Evolutionary conservation across 1,140 invertebrate genomes (phyloP), one percentile per base, ranked within the genome.

Genomic region (Scaptomyza montana): DNA sequence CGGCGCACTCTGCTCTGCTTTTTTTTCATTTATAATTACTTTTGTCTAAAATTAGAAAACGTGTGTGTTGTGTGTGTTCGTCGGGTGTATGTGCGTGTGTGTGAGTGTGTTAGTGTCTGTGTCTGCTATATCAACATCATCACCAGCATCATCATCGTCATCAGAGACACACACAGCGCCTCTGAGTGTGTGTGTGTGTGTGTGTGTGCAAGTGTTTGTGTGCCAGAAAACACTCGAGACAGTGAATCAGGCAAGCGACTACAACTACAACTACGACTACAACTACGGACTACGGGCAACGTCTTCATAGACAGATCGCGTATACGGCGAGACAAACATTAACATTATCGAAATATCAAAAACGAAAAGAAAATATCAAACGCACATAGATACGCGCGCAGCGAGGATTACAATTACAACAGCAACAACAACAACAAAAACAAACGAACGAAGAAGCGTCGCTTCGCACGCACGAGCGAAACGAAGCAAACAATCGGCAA

Each of bases 21-120:
- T 89, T 84, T 86, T 85, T 84, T 84, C 71, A 78, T 89, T 89
- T 91, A 90, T 91, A 91, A 91, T 91, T 91, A 91, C 90, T 89
- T 89, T 91, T 91, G 90, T 91, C 90, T 91, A 91, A 91, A 91
- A 91, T 91, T 91, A 91, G 90, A 91, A 91, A 82, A 91, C 89
- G 90, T 91, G 89, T 89, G 85, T 91, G 80, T 85, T 81, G 80
- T 74, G 65, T 69, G 33, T 36, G 33, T 36, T 59, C 69, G 69
- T 72, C 69, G 69, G 69, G 63, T 68, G 62, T 64, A 25, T 55
- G 67, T 64, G 49, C 30, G 60, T 63, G 60, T 49, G 43, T 63
- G 60, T 69, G 73, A 72, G 73, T 78, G 71, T 33, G 45, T 55
- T 41, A 36, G 66, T 71, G 46, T 56, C 25, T 49, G 77, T 80